A percentile compares a stretch with the other conserved stretches of the same genome.
These are phyloP conservation scores for Mionectes macconnelli DNA, from an alignment of 2,113 vertebrate species.

Conservation along the genomic window DNA sequence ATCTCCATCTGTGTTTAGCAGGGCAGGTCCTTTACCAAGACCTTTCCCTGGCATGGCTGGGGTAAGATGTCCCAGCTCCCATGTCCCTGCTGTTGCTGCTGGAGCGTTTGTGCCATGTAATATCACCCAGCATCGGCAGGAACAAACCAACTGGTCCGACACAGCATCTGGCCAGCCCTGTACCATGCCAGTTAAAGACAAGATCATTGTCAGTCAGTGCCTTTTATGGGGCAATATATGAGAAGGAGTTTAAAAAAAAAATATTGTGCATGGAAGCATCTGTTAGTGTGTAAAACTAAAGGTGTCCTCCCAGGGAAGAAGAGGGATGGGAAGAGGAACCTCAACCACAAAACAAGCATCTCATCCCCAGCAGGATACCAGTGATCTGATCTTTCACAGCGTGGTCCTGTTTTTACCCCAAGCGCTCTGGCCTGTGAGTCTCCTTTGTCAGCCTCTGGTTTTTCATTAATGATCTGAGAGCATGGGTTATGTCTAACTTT, in stretches of 20 bases:
- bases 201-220: neutral
- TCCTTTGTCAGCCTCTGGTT: neutral
- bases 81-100: fast-evolving
- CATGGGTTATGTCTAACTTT: neutral
- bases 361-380: neutral
- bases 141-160: neutral
- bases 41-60: neutral
- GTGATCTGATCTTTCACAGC: neutral
- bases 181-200: neutral
- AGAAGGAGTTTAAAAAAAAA: neutral
- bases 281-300: neutral
- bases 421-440: neutral
- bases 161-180: neutral
- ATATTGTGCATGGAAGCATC: neutral
- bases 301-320: neutral
- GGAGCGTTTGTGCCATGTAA: neutral
- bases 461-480: neutral
- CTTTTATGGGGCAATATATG: neutral
- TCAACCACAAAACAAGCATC: neutral
- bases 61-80: neutral
- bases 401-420: neutral
- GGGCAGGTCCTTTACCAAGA: neutral
- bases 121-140: neutral
- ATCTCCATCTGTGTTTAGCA: neutral
- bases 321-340: neutral